These are phyloP conservation scores for Diaperis boleti DNA, from an alignment of 2,888 invertebrate species.

Conservation along the genomic window DNA sequence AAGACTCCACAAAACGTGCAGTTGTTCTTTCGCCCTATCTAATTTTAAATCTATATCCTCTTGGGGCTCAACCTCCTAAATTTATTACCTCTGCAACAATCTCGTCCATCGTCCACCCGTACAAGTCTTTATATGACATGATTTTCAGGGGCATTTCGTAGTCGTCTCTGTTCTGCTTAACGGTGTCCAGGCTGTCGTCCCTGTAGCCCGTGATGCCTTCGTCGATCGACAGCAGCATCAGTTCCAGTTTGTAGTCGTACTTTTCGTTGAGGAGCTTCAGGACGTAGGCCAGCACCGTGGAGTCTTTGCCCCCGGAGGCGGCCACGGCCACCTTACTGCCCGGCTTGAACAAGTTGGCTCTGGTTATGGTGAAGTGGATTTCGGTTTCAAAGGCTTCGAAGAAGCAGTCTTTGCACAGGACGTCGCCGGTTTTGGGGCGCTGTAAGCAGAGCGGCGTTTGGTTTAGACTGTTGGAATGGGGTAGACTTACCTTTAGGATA, in stretches of 20 bases:
- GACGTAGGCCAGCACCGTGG: slow-evolving; percentile 96
- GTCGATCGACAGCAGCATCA: slow-evolving; percentile 95
- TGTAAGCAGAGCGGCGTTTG: slow-evolving; percentile 66
- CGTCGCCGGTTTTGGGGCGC: slow-evolving; percentile 92
- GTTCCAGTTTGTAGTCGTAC: slow-evolving; percentile 89
- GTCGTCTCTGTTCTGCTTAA: slow-evolving; percentile 93
- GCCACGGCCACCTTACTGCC: slow-evolving; percentile 93
- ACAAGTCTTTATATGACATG: slow-evolving; percentile 95
- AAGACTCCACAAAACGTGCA: slow-evolving; percentile 98
- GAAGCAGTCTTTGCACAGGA: slow-evolving; percentile 95
- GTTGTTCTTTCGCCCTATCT: slow-evolving; percentile 91
- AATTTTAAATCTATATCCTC: slow-evolving; percentile 20
- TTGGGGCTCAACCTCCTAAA: neutral
- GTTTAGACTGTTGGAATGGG: too few relatives aligned
- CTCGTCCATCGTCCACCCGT: slow-evolving; percentile 99
- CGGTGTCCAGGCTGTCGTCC: slow-evolving; percentile 97
- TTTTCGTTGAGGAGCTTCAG: slow-evolving; percentile 91
- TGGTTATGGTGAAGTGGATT: slow-evolving; percentile 90
- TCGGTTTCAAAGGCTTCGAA: slow-evolving; percentile 94
- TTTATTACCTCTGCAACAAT: slow-evolving; percentile 85
- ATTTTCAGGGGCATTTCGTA: slow-evolving; percentile 95
- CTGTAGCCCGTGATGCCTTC: slow-evolving; percentile 97
- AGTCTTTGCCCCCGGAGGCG: slow-evolving; percentile 96
- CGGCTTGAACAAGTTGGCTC: slow-evolving; percentile 82
- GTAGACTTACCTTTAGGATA: slow-evolving; percentile 75